These are phyloP conservation scores for Epinephelus coioides DNA, from an alignment of 2,797 vertebrate genomes.

Conservation along the genomic window DNA sequence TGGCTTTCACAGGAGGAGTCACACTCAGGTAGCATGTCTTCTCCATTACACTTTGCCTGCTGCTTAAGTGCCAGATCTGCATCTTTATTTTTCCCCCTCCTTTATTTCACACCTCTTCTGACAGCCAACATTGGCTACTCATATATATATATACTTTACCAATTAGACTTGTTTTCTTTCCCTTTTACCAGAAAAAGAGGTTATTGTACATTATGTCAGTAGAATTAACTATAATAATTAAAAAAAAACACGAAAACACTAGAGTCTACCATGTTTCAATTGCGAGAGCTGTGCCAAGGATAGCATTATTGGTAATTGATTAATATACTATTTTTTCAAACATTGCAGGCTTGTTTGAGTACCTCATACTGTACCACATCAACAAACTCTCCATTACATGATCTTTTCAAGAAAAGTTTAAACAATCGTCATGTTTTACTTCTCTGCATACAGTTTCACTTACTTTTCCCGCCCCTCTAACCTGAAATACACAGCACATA, in stretches of 20 bases:
- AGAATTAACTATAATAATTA: background rate
- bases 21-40: constrained; percentile 78
- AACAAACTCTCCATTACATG: no score
- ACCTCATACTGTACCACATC: no score
- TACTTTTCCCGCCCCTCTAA: background rate
- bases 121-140: background rate
- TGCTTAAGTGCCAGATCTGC: constrained; percentile 57
- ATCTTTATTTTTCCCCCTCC: constrained; percentile 12
- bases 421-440: no score
- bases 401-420: no score
- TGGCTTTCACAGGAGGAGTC: constrained; percentile 91
- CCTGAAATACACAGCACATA: background rate
- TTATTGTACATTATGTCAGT: background rate
- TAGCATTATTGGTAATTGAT: background rate
- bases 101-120: constrained; percentile 17
- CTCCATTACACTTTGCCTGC: constrained; percentile 80
- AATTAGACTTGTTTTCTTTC: background rate
- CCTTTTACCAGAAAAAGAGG: background rate
- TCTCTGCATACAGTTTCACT: background rate
- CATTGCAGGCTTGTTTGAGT: no score
- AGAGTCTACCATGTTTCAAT: background rate
- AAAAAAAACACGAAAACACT: no score
- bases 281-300: background rate
- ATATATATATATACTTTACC: background rate
- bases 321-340: no score